A percentile compares a stretch with the other conserved stretches of the same genome.
phyloP scores from a whole-genome alignment of 2,888 invertebrate genomes.

The Euphydryas editha region DNA sequence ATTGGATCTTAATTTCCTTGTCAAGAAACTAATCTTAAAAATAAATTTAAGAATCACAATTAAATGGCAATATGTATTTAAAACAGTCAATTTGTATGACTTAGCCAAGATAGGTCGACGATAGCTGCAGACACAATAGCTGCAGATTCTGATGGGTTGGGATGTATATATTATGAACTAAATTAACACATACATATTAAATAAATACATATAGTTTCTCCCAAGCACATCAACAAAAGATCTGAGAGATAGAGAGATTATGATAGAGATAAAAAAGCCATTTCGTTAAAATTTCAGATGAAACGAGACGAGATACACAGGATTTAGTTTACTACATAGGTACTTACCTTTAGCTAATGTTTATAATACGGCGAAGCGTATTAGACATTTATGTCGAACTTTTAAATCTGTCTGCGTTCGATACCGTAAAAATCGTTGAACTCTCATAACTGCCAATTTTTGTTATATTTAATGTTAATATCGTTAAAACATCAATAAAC shows the following conservation, averaged over 20 bases:
- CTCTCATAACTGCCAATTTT: not conserved
- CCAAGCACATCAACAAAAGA: not conserved
- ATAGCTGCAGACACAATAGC: no score
- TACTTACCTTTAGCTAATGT: constrained; percentile 9
- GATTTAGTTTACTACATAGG: constrained; percentile 42
- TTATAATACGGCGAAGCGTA: constrained; percentile 14
- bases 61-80: no score
- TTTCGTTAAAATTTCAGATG: constrained; percentile 50
- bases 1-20: no score
- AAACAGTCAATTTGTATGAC: no score
- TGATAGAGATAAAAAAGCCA: constrained; percentile 44
- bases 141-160: no score
- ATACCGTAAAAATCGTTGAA: not conserved
- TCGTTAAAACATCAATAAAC: not conserved
- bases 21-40: no score
- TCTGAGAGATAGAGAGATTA: constrained; percentile 26
- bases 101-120: no score
- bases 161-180: no score
- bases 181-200: no score
- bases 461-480: not conserved
- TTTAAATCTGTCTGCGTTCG: not conserved
- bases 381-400: constrained; percentile 2
- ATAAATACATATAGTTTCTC: not conserved
- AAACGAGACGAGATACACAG: constrained; percentile 32
- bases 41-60: no score